Conservation (phyloP, 2,113 vertebrate genomes). For the Grammomys surdaster region DNA sequence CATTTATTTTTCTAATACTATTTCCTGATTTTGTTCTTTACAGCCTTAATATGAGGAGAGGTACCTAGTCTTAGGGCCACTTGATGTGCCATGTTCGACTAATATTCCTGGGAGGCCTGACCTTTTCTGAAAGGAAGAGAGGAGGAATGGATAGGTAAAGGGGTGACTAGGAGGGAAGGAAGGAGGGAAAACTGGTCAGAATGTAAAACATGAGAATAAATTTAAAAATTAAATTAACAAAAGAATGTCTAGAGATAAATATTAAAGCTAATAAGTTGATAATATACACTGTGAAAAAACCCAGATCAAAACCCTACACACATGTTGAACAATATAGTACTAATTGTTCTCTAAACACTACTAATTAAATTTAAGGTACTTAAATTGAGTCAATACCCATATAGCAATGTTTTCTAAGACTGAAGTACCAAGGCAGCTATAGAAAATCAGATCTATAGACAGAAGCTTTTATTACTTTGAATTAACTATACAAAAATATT, state of each 20-base stretch:
- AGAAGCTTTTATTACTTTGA: neutral
- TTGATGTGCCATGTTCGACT: neutral
- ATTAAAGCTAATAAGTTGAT: neutral
- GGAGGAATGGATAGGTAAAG: neutral
- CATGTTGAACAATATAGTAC: neutral
- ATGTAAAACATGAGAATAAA: neutral
- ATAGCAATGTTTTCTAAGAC: neutral
- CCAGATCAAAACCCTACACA: neutral
- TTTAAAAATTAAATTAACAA: neutral
- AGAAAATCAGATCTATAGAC: neutral
- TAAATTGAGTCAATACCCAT: accelerated
- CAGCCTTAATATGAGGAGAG: neutral
- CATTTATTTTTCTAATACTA: neutral
- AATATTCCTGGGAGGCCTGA: neutral
- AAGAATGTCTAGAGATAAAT: neutral
- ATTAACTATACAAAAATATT: neutral
- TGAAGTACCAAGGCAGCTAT: neutral
- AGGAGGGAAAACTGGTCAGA: neutral
- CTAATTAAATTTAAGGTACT: neutral
- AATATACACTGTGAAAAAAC: neutral
- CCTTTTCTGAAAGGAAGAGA: neutral
- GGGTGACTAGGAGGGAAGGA: neutral
- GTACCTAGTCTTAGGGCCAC: neutral
- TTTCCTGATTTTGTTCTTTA: neutral
- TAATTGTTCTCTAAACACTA: neutral